phyloP scores from a whole-genome alignment of 2,113 vertebrate genomes.

The Thryonomys swinderianus region DNA sequence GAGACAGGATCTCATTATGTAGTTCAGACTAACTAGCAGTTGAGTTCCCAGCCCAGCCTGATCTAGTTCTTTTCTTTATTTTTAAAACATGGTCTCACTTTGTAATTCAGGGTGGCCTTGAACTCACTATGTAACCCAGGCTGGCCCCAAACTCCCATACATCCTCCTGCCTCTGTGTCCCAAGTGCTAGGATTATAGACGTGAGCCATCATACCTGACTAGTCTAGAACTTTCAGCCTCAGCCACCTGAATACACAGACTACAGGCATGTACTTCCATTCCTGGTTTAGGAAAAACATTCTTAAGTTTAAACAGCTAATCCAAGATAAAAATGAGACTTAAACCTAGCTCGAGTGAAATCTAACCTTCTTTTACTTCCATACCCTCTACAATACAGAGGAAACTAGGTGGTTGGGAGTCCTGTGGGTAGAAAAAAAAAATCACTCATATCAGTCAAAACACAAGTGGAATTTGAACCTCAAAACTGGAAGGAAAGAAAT shows the following conservation, averaged over 20 bases:
- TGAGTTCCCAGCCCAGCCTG: background rate
- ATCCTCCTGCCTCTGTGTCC: too few species aligned
- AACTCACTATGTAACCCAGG: too few species aligned
- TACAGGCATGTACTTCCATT: background rate
- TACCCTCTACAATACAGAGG: background rate
- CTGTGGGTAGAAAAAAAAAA: accelerated
- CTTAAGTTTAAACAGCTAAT: background rate
- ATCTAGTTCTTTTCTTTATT: background rate
- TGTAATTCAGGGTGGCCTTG: too few species aligned
- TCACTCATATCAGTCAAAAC: background rate
- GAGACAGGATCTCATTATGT: background rate
- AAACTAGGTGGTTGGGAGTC: background rate
- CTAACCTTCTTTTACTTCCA: background rate
- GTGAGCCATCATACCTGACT: background rate
- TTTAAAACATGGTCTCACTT: too few species aligned
- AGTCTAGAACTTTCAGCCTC: background rate
- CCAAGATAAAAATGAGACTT: background rate
- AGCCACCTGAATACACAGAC: background rate
- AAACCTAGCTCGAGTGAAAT: background rate
- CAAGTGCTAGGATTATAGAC: too few species aligned
- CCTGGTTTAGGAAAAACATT: background rate
- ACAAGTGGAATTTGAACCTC: background rate
- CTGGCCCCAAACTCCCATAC: too few species aligned
- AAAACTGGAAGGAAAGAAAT: background rate
- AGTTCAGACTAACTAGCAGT: too few species aligned